phyloP scores from a whole-genome alignment of 1,140 invertebrate species.

The Ceratitis capitata region DNA sequence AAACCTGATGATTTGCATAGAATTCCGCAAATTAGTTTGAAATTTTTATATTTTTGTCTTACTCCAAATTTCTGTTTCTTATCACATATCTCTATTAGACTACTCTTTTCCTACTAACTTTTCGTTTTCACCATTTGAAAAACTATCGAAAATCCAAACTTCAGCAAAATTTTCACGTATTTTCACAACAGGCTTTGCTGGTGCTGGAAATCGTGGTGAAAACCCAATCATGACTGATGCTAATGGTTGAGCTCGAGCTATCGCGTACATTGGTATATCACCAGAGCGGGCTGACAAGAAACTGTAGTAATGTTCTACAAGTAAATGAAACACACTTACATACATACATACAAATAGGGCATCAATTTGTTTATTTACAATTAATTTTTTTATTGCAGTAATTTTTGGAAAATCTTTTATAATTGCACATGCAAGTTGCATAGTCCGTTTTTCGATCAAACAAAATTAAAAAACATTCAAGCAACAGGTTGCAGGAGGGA shows the following conservation, averaged over 20 bases:
- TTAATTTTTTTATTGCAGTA: no score
- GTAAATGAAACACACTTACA: not conserved
- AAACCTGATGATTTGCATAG: no score
- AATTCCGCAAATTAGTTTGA: no score
- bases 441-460: not conserved
- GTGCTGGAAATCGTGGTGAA: not conserved
- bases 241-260: not conserved
- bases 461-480: not conserved
- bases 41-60: no score
- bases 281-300: not conserved
- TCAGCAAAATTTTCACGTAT: conserved; percentile 39
- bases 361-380: no score
- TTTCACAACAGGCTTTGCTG: not conserved
- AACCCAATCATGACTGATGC: not conserved
- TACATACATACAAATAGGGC: not conserved
- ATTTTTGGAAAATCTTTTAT: not conserved
- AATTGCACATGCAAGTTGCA: not conserved
- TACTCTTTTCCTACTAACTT: not conserved
- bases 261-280: not conserved
- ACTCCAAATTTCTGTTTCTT: no score
- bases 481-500: no score
- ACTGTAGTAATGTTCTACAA: not conserved
- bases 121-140: conserved; percentile 8
- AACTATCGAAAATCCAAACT: conserved; percentile 25
- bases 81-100: no score